These are phyloP conservation scores for Sebastes iracundus DNA, from an alignment of 2,797 vertebrate genomes.

Conservation along the genomic window DNA sequence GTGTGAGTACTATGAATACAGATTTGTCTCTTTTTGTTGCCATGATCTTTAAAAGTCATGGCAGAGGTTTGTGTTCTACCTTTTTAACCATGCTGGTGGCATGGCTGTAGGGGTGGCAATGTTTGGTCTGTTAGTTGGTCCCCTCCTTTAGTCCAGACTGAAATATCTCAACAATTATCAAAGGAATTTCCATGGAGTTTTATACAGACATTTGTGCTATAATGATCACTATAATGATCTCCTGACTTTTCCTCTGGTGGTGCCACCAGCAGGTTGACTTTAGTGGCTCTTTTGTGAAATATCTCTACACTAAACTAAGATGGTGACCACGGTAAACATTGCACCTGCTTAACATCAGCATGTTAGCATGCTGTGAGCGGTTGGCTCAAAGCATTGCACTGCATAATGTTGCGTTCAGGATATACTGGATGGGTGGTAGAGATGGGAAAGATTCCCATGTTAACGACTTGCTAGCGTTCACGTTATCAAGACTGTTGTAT, in stretches of 20 bases:
- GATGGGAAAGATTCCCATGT: neutral
- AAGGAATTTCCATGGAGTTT: too few species aligned
- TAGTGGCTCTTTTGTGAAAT: neutral
- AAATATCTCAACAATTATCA: too few species aligned
- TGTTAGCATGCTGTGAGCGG: too few species aligned
- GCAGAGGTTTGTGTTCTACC: too few species aligned
- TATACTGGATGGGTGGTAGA: neutral
- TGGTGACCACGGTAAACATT: neutral
- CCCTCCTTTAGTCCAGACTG: too few species aligned
- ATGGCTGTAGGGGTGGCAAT: too few species aligned
- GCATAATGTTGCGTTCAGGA: accelerated
- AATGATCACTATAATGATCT: neutral
- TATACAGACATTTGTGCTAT: too few species aligned
- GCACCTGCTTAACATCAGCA: neutral
- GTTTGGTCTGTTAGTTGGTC: too few species aligned
- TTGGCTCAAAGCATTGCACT: neutral
- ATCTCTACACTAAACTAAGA: neutral
- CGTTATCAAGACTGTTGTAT: too few species aligned
- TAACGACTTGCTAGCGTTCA: neutral
- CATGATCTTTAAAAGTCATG: neutral
- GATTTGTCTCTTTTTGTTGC: neutral
- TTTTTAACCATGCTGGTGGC: too few species aligned
- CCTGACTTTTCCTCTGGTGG: neutral
- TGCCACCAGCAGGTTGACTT: neutral
- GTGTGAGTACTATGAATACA: neutral